phyloP scores from a whole-genome alignment of 2,888 invertebrate species.

The Abrostola triplasia region DNA sequence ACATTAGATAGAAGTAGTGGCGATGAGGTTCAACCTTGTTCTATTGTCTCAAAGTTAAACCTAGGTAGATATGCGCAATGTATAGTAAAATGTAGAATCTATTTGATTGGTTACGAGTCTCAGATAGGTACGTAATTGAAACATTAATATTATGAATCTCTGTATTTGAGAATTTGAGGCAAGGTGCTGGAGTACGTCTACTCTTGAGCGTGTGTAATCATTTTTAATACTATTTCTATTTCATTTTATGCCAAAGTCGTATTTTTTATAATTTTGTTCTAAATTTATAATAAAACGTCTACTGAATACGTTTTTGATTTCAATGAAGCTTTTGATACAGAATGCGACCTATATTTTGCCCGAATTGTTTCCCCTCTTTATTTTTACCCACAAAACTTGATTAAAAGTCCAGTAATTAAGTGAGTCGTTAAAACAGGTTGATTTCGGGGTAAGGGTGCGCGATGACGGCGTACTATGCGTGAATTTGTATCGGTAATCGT shows the following conservation, averaged over 20 bases:
- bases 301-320: too few species aligned
- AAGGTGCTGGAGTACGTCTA: too few species aligned
- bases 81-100: too few species aligned
- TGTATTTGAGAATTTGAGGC: too few species aligned
- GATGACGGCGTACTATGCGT: slow-evolving; percentile 30
- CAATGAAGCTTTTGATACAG: neutral
- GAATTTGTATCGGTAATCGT: slow-evolving; percentile 49
- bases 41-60: slow-evolving; percentile 32
- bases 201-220: too few species aligned
- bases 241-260: too few species aligned
- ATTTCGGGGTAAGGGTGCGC: slow-evolving; percentile 24
- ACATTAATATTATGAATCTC: too few species aligned
- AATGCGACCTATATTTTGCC: slow-evolving; percentile 27
- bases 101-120: too few species aligned
- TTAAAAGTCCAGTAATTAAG: slow-evolving; percentile 53
- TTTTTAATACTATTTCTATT: too few species aligned
- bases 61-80: slow-evolving; percentile 20
- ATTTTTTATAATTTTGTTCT: too few species aligned
- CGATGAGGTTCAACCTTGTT: slow-evolving; percentile 38
- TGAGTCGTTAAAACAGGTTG: slow-evolving; percentile 49
- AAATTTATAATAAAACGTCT: too few species aligned
- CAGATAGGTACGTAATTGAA: too few species aligned
- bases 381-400: slow-evolving; percentile 39
- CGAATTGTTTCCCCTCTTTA: slow-evolving; percentile 30
- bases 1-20: slow-evolving; percentile 34